phyloP scores from a whole-genome alignment of 2,888 invertebrate genomes.

The Athetis lepigone region DNA sequence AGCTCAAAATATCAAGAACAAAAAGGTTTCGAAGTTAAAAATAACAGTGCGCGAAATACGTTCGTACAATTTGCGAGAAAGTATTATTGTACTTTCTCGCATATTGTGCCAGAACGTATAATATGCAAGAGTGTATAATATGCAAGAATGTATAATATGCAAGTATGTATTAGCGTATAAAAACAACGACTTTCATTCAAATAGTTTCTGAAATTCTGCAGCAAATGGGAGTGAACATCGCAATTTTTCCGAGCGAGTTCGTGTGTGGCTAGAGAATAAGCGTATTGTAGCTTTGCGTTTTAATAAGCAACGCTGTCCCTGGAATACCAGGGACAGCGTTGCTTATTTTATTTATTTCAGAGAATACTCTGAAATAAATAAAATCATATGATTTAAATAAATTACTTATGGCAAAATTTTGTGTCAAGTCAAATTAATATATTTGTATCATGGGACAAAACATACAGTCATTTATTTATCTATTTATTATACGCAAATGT shows the following conservation, averaged over 20 bases:
- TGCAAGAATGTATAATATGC: conserved; percentile 29
- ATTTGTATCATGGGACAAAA: no score
- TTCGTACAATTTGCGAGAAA: conserved; percentile 3
- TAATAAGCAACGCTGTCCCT: no score
- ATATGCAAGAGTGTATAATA: conserved; percentile 13
- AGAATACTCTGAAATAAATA: no score
- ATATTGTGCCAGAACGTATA: conserved; percentile 4
- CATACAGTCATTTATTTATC: no score
- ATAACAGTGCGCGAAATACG: conserved; percentile 48
- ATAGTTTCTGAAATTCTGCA: conserved; percentile 61
- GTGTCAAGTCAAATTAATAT: no score
- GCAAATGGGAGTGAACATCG: conserved; percentile 52
- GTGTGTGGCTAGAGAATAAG: conserved; percentile 38
- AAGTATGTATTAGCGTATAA: conserved; percentile 56
- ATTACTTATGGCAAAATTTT: no score
- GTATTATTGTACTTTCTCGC: no score
- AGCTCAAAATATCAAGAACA: conserved; percentile 34
- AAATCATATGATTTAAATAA: no score
- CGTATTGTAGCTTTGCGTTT: not conserved
- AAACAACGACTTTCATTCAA: conserved; percentile 59
- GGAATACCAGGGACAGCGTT: no score
- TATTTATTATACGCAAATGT: no score
- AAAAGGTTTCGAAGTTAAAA: conserved; percentile 25
- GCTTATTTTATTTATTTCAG: no score
- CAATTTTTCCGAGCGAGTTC: conserved; percentile 61